Evolutionary conservation across 2,888 invertebrate genomes (phyloP), one percentile per base, ranked within the genome.

Genomic region (Smittia sp.): DNA sequence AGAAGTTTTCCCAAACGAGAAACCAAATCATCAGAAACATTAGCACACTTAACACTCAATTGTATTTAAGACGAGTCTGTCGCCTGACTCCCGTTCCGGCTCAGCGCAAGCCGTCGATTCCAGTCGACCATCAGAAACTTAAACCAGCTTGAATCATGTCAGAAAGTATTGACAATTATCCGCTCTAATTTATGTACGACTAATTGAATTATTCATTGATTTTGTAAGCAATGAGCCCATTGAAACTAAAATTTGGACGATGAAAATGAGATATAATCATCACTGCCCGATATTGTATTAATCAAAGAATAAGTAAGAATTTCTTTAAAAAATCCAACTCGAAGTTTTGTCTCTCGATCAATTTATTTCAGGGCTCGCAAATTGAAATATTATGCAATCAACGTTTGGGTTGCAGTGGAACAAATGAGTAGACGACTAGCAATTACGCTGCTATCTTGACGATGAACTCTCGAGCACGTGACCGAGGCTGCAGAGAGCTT

Each of bases 251-350:
- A 38, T 38, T 32, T 32, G 38, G 20, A 32, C 11, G 38, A 68
- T 20, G 25, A 62, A 22, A 70, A 54, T 46, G 46, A 32, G 11
- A 46, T 3, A 46, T 46, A 46, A 46, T 46, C 46, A 58, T 70
- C 70, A 70, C 70, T 70, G 70, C 70, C 70, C 54, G 27, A 54
- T 70, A 70, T 70, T 70, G 70, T 70, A 46, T 68, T 68, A 68
- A 46, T 70, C 15, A 65, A 20, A 20, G 22, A 63, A 9, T 63
- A 24, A 63, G 15, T 63, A 38, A 67, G 41, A 67, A 41, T 67
- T 41, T 70, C 54, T 70, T 54, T 54, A 70, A 70, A 46, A 70
- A 70, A 58, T 22, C 7, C 15, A 70, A 70, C 41, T 25, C 18
- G 27, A 65, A 65, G 25, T 65, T 22, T 58, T 58, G 18, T 24